Evolutionary conservation across 1,140 invertebrate species (phyloP), one percentile per base, ranked within the genome.

Genomic region (Conus ventricosus): DNA sequence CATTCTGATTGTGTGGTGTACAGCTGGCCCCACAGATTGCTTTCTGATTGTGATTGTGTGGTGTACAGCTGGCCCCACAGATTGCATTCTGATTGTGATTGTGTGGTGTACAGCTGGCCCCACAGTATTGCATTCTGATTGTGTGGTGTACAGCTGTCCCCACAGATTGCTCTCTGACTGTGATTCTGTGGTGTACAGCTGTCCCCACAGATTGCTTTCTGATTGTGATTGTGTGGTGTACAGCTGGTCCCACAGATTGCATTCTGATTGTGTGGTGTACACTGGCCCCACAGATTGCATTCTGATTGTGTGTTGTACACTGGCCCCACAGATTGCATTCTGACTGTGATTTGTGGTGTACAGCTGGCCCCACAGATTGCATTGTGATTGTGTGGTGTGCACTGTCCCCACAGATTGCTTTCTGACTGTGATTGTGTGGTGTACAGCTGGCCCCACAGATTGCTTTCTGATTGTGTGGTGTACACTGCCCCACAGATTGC

Each of bases 91-190:
- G 39, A 39, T 3, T 39, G 39, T 39, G 39, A 39, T 39, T 39
- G 39, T 39, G 3, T 39, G 39, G 23, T 80, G 20, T 39, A 10
- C 55, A 90, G 89, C 98, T 95, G 95, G 93, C 51, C 93, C 93
- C 20, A 99, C 99, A 10, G 99, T n/a, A 99, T 95, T 99, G 99
- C 95, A 99, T 99, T 94, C n/a, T n/a, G n/a, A n/a, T n/a, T n/a
- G n/a, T n/a, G n/a, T n/a, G n/a, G n/a, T n/a, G n/a, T n/a, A n/a
- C n/a, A n/a, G n/a, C n/a, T n/a, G n/a, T n/a, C n/a, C n/a, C n/a
- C n/a, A n/a, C n/a, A 39, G 39, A 39, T 3, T 39, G 39, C 39
- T 1, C 3, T 39, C 39, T 39, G 39, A 39, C 39, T 39, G 39
- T 39, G 39, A 39, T 39, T 39, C 0, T 39, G 3, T 39, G 39